Evolutionary conservation across 1,140 invertebrate genomes (phyloP).

Genomic region (Apis dorsata): DNA sequence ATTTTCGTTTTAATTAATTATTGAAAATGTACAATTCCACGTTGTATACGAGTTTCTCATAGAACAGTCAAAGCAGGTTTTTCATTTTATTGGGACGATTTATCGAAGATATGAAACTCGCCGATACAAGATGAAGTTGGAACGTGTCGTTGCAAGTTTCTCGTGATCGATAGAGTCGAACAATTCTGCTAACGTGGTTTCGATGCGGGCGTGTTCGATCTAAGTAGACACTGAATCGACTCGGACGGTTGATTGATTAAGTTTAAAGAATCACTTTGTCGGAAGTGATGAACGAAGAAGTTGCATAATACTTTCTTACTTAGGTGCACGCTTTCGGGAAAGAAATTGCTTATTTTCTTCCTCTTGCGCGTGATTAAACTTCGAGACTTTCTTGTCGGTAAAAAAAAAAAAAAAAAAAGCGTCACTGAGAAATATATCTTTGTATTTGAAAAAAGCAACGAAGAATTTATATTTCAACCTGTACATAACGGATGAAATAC

Average conservation of each 20-base stretch:
- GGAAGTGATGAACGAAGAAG: neutral
- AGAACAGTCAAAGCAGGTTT: neutral
- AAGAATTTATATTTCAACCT: neutral
- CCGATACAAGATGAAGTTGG: conserved; percentile 7
- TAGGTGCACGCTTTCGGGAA: neutral
- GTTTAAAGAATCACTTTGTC: conserved; percentile 30
- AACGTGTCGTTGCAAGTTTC: conserved; percentile 23
- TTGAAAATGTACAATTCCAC: no score
- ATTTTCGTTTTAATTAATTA: no score
- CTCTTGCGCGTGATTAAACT: neutral
- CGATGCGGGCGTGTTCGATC: neutral
- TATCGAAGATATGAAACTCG: neutral
- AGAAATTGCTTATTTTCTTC: neutral
- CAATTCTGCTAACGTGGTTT: conserved; percentile 36
- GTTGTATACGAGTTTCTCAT: no score
- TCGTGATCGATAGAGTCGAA: conserved; percentile 34
- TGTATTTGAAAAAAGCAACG: neutral
- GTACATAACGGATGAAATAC: neutral
- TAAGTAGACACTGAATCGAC: conserved; percentile 2
- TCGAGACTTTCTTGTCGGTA: neutral
- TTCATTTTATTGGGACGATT: neutral
- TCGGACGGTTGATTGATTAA: conserved; percentile 26
- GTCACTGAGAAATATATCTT: neutral
- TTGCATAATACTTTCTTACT: neutral
- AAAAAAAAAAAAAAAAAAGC: neutral